Conservation (phyloP, 2,113 vertebrate genomes). For the Atherinomorus stipes region DNA sequence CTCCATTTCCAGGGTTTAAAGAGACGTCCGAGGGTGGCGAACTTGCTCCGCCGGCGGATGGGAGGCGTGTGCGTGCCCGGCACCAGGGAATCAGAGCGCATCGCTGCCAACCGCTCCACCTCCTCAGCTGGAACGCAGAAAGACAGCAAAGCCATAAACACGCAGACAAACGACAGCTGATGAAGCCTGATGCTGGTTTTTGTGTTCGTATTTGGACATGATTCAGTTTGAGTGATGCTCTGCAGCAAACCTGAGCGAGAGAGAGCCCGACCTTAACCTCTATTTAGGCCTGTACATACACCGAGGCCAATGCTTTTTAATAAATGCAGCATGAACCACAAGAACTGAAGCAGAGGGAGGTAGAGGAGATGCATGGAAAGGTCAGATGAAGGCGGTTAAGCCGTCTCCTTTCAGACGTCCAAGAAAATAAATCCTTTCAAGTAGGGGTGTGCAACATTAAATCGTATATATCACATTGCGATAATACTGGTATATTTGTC, state of each 20-base stretch:
- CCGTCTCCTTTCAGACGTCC: too few species aligned
- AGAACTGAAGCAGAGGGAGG: not conserved
- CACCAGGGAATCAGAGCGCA: constrained; percentile 97
- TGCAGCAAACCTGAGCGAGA: too few species aligned
- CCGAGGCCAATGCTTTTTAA: not conserved
- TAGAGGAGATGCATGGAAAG: not conserved
- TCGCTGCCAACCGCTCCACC: constrained; percentile 94
- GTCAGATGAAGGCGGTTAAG: too few species aligned
- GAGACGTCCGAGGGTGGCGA: constrained; percentile 93
- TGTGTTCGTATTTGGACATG: too few species aligned
- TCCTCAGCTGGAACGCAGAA: constrained; percentile 87
- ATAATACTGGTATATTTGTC: too few species aligned
- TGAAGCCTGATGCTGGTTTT: not conserved
- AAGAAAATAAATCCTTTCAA: too few species aligned
- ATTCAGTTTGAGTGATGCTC: too few species aligned
- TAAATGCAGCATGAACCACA: not conserved
- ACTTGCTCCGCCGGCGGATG: constrained; percentile 95
- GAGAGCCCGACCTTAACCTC: not conserved
- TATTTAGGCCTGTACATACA: not conserved
- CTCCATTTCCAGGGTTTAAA: constrained; percentile 99
- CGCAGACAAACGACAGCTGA: not conserved
- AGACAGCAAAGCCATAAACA: not conserved
- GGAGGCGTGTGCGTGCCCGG: constrained; percentile 97
- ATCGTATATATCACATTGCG: too few species aligned
- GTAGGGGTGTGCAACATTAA: too few species aligned